phyloP scores from a whole-genome alignment of 2,888 invertebrate genomes.

The Hofmannophila pseudospretella region DNA sequence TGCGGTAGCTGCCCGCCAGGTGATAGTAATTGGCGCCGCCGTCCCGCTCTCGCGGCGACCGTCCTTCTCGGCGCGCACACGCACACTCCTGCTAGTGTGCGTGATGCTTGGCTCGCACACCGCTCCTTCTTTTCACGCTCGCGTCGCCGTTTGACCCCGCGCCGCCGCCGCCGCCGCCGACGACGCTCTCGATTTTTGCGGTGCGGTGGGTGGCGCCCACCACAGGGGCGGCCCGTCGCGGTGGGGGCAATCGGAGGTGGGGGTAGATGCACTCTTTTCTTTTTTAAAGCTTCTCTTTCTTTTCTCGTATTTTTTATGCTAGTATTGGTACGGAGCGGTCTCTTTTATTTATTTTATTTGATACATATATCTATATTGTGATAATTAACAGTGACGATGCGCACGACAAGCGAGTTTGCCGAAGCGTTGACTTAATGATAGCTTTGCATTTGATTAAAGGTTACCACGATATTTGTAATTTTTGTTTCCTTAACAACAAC shows the following conservation, averaged over 20 bases:
- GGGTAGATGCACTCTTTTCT: conserved; percentile 76
- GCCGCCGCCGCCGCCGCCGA: conserved; percentile 47
- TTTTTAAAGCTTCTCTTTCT: conserved; percentile 78
- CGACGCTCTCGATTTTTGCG: conserved; percentile 81
- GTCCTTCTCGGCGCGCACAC: conserved; percentile 75
- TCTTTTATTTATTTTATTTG: conserved; percentile 71
- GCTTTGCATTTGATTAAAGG: conserved; percentile 74
- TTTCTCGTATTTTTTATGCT: conserved; percentile 75
- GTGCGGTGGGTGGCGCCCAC: conserved; percentile 80
- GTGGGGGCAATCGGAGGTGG: conserved; percentile 67
- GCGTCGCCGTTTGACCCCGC: conserved; percentile 76
- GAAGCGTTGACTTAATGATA: conserved; percentile 69
- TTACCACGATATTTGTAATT: conserved; percentile 64
- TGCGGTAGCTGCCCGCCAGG: conserved; percentile 81
- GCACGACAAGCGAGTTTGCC: conserved; percentile 64
- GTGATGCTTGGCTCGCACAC: conserved; percentile 56
- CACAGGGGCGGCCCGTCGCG: conserved; percentile 69
- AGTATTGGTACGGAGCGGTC: conserved; percentile 72
- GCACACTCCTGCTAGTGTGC: conserved; percentile 56
- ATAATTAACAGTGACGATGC: conserved; percentile 75
- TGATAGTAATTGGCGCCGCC: conserved; percentile 80
- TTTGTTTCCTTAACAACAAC: conserved; percentile 38
- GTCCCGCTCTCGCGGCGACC: conserved; percentile 71
- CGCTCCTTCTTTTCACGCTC: conserved; percentile 76
- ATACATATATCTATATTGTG: conserved; percentile 54